Percentiles rank a stretch among this genome's conserved stretches.
Evolutionary conservation across 2,113 vertebrate species (phyloP).

Genomic region (Crotalus helleri): DNA sequence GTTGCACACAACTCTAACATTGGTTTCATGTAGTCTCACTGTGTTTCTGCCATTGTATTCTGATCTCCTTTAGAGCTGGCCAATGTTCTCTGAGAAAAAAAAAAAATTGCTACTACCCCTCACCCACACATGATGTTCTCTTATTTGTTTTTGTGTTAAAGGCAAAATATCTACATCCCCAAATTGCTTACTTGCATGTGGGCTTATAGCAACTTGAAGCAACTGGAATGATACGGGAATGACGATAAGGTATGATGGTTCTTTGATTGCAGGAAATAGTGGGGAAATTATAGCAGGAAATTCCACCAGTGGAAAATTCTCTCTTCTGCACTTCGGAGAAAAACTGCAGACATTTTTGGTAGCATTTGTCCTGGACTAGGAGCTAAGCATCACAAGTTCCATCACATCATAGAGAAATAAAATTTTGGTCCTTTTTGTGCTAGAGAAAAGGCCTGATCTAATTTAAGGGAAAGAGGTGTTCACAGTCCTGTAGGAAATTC

Average conservation of each 20-base stretch:
- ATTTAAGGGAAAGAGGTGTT: neutral
- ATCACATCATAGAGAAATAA: neutral
- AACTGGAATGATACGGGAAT: neutral
- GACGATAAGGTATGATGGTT: neutral
- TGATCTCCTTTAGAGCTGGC: neutral
- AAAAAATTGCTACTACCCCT: neutral
- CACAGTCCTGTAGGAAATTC: neutral
- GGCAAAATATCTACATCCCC: neutral
- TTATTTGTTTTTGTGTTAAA: neutral
- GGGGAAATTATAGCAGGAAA: neutral
- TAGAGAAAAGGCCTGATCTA: neutral
- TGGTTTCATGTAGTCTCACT: neutral
- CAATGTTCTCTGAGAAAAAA: neutral
- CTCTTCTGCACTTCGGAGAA: neutral
- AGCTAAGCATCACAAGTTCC: neutral
- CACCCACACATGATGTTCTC: neutral
- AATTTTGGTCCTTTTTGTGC: neutral
- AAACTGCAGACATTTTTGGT: neutral
- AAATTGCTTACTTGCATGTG: neutral
- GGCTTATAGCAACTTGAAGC: neutral
- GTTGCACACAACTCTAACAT: neutral
- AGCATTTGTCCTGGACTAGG: neutral
- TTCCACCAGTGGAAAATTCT: neutral
- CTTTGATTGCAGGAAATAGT: neutral
- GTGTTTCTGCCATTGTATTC: neutral